Base-by-base conservation (phyloP, 2,797 vertebrate genomes). In the Enteromius treurensis region DNA sequence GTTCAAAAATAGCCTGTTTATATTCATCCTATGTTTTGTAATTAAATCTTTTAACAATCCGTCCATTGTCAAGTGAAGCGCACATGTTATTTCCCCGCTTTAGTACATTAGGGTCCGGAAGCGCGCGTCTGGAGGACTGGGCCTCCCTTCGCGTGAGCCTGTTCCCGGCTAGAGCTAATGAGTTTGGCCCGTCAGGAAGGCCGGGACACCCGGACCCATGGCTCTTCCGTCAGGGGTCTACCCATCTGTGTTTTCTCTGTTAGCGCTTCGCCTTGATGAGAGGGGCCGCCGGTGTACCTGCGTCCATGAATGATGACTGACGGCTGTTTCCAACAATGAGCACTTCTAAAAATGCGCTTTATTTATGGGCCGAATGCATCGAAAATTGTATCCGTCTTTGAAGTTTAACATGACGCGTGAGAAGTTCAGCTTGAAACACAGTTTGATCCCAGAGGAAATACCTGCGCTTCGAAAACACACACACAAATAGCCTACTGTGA, bases 171-270 rank as follows among this genome's bases (percentile, higher is more conserved):
- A 84, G 84, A 85, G 90, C 84, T 87, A 90, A 82, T 51, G 86
- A 86, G 80, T 69, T 75, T 84, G 58, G 85, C 58, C 85, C 73
- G 29, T 81, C 88, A 87, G 89, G 89, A 86, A 83, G 80, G 80
- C 69, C 68, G 82, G 83, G 86, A 86, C 80, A 77, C 23, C 26
- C 64, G 84, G 82, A 88, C 45, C 80, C 81, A 67, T 51, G 75
- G 75, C 84, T 77, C 82, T 90, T 91, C 89, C 89, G 86, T 79
- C 73, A 71, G 79, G 62, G 85, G 58, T 74, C 37, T 78, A 55
- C 79, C 79, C 89, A 90, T 91, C 90, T 91, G 90, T 88, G 89
- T 91, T 89, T 89, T 86, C 87, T 82, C 87, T 70, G 53, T 13
- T 75, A 45, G 64, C 85, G 70, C 77, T 71, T 80, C 76, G 65